Conservation (phyloP, 64 coral and sea anemone genomes). For the Pachyseris speciosa region DNA sequence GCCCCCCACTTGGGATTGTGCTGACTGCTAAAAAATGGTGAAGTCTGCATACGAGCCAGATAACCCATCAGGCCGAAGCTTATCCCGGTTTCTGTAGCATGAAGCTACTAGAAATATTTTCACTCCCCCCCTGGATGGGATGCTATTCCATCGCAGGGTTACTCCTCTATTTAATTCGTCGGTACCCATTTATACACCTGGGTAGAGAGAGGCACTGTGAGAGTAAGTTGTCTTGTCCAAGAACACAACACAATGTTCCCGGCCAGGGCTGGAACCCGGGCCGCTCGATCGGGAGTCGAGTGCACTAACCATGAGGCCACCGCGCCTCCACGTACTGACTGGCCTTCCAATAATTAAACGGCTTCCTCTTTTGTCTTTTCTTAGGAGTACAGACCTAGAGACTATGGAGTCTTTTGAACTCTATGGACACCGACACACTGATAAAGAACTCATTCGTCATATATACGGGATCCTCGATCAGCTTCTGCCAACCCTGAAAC, state of each 20-base stretch:
- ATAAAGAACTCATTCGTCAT: constrained; percentile 13
- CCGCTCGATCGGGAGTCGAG: too few species aligned
- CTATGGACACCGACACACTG: neutral
- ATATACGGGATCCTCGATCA: constrained; percentile 27
- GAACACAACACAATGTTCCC: neutral
- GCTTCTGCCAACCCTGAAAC: constrained; percentile 21
- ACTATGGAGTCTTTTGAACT: constrained; percentile 2
- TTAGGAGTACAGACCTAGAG: too few species aligned
- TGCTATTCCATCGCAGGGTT: neutral
- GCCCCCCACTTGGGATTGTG: too few species aligned
- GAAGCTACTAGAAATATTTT: neutral
- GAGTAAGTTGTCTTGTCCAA: neutral
- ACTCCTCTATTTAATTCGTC: too few species aligned
- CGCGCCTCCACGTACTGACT: too few species aligned
- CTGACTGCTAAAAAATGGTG: too few species aligned
- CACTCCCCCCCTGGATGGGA: neutral
- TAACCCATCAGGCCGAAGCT: neutral
- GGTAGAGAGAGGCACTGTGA: neutral
- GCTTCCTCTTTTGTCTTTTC: too few species aligned
- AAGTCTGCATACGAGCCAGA: neutral
- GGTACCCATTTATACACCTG: too few species aligned
- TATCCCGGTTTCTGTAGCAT: neutral
- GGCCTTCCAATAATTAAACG: too few species aligned
- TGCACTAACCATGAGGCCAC: too few species aligned
- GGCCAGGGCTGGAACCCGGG: neutral